These are phyloP conservation scores for Osmerus mordax DNA, from an alignment of 2,113 vertebrate species.

Conservation along the genomic window DNA sequence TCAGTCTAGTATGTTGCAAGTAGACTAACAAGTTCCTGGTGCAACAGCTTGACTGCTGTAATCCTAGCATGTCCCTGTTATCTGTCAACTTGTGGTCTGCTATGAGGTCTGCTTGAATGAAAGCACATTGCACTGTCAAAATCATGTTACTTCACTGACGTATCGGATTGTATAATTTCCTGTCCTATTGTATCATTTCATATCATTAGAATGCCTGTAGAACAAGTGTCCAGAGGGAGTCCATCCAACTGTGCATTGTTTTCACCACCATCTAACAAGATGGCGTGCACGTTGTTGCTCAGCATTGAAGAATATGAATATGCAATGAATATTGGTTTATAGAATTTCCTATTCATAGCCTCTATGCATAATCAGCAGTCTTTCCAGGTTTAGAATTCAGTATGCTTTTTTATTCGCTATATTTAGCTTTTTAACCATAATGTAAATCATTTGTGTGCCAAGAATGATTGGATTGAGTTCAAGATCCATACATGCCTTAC, in stretches of 20 bases:
- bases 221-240: not conserved
- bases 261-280: constrained; percentile 8
- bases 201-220: too few species aligned
- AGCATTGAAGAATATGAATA: constrained; percentile 2
- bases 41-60: not conserved
- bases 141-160: not conserved
- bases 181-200: not conserved
- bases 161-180: constrained; percentile 19
- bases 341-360: too few species aligned
- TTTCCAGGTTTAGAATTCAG: not conserved
- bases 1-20: not conserved
- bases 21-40: constrained; percentile 10
- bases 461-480: not conserved
- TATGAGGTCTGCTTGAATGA: not conserved
- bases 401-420: not conserved
- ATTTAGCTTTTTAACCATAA: not conserved
- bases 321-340: not conserved
- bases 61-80: not conserved
- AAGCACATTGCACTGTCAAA: not conserved
- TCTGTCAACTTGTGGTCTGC: constrained; percentile 8
- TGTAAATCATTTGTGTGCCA: not conserved
- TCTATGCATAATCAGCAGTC: too few species aligned
- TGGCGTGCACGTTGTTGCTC: constrained; percentile 6
- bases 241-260: not conserved
- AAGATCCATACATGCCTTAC: not conserved